These are phyloP conservation scores for Panopea generosa DNA, from an alignment of 2,888 invertebrate genomes.

Conservation along the genomic window DNA sequence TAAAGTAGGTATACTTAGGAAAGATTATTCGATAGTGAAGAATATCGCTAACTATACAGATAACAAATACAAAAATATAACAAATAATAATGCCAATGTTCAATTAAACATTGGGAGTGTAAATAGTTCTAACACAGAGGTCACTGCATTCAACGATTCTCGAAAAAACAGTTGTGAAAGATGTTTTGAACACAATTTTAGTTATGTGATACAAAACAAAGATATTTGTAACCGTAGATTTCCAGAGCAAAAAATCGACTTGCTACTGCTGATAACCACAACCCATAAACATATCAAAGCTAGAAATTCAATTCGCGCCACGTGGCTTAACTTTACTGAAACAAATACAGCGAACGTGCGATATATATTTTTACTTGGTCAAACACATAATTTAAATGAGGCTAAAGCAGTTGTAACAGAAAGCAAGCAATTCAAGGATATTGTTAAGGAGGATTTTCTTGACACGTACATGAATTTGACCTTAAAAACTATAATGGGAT, in stretches of 20 bases:
- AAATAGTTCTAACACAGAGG: no score
- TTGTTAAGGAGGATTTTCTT: conserved; percentile 63
- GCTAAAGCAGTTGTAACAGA: conserved; percentile 30
- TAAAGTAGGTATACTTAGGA: no score
- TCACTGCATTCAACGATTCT: no score
- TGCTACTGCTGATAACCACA: conserved; percentile 55
- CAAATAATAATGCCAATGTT: no score
- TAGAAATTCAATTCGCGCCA: conserved; percentile 57
- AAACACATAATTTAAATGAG: conserved; percentile 3
- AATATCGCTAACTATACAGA: no score
- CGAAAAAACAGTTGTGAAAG: conserved; percentile 38
- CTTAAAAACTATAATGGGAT: conserved; percentile 64
- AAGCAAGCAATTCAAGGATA: conserved; percentile 46
- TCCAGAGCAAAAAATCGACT: conserved; percentile 21
- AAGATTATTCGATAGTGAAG: no score
- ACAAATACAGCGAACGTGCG: no score
- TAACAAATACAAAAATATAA: no score
- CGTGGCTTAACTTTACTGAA: conserved; percentile 48
- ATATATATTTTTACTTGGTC: conserved; percentile 57
- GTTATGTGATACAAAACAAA: conserved; percentile 55
- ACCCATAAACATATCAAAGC: conserved; percentile 32
- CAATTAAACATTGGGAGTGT: no score
- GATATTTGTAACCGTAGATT: conserved; percentile 54
- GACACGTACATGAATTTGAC: conserved; percentile 64
- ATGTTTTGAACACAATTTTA: conserved; percentile 62